phyloP scores from a whole-genome alignment of 2,888 invertebrate genomes.

The Eumacrocentrus americanus region DNA sequence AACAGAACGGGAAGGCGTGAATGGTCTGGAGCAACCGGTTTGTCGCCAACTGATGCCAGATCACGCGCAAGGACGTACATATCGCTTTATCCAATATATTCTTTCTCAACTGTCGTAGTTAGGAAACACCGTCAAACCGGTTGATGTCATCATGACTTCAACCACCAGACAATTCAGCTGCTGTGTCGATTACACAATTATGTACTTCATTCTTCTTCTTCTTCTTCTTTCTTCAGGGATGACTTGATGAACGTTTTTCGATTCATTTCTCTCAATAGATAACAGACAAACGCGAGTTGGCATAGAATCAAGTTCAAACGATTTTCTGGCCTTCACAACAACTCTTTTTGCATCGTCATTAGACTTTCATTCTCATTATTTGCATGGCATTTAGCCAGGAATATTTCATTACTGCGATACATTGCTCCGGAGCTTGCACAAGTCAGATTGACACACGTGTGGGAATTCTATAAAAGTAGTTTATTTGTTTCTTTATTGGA shows the following conservation, averaged over 20 bases:
- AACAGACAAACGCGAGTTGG: not conserved
- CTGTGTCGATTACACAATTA: not conserved
- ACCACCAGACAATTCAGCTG: not conserved
- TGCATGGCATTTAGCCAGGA: too few relatives aligned
- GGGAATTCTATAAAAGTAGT: too few relatives aligned
- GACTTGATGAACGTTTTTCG: too few relatives aligned
- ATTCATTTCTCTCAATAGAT: not conserved
- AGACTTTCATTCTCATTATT: too few relatives aligned
- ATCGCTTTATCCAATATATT: slow-evolving; percentile 18
- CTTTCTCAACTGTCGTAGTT: not conserved
- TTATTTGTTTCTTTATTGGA: too few relatives aligned
- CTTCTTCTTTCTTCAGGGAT: not conserved
- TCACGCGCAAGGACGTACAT: slow-evolving; percentile 24
- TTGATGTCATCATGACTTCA: not conserved
- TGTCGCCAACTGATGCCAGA: not conserved
- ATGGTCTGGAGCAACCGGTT: slow-evolving; percentile 12
- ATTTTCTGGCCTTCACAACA: not conserved
- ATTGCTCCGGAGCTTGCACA: too few relatives aligned
- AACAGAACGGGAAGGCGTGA: slow-evolving; percentile 2
- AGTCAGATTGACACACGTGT: too few relatives aligned
- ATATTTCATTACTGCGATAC: too few relatives aligned
- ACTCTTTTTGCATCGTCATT: slow-evolving; percentile 3
- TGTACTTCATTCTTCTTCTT: not conserved
- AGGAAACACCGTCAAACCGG: not conserved
- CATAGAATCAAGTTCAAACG: slow-evolving; percentile 1